Base-by-base conservation (phyloP, 2,113 vertebrate species). In the Alces alces region DNA sequence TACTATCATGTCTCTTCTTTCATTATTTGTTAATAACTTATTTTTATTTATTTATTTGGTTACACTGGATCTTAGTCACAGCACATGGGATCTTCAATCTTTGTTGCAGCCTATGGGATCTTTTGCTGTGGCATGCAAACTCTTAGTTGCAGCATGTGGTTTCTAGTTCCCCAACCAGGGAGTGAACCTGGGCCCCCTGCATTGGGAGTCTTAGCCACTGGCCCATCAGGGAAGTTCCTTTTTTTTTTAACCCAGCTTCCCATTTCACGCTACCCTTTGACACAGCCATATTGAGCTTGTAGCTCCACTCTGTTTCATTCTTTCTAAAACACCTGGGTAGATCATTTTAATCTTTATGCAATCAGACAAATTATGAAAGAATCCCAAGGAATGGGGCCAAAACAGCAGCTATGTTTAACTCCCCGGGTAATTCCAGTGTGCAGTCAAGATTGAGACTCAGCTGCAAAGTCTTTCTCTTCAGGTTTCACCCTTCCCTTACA, bases 291-390 rank as follows among this genome's bases (percentile, higher is more conserved):
- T 17, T 78, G 23, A 60, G 8, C 52, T 45, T 85, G 1, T 57
- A 84, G 25, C 15, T 43, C 54, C n/a, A 43, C 36, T 85, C 54
- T 58, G 17, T 86, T 91, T 85, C 16, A 80, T 23, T 91, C 30
- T 54, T 3, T 30, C 39, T 89, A 92, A 97, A 89, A 73, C 19
- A 89, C 25, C 19, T 58, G 6, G 21, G 15, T 27, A 95, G 73
- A 79, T 84, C 52, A 90, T 64, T 82, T 61, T 79, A 86, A 78
- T 36, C 23, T 43, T 78, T 13, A 86, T 86, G 33, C 7, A 36
- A 78, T 14, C 27, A 64, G 80, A 95, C 10, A 58, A 21, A 43
- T 88, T n/a, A 85, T 87, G 27, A n/a, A 39, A 52, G 43, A 82
- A 52, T 66, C 39, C 80, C 39, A 73, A 80, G 6, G 64, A 30